Evolutionary conservation across 2,113 vertebrate genomes (phyloP).

Genomic region (Semicossyphus pulcher): DNA sequence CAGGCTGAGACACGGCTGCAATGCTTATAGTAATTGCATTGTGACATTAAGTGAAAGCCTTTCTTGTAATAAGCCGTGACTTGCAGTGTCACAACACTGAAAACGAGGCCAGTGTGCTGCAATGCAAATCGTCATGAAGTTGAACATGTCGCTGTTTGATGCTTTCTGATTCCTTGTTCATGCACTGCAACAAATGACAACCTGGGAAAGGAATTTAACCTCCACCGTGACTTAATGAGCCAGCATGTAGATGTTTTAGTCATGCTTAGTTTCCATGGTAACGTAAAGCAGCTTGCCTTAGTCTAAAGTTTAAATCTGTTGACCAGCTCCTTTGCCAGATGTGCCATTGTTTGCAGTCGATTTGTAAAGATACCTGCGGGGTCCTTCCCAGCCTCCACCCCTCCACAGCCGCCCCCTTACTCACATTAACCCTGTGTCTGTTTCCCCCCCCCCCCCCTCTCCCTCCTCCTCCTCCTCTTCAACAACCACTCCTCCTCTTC

Average conservation of each 20-base stretch:
- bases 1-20: no score
- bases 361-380: slow-evolving; percentile 35
- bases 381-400: slow-evolving; percentile 39
- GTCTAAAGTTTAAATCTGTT: no score
- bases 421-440: slow-evolving; percentile 92
- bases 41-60: no score
- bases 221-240: background rate
- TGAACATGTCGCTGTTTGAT: slow-evolving; percentile 40
- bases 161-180: slow-evolving; percentile 49
- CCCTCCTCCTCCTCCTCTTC: slow-evolving; percentile 86
- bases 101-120: no score
- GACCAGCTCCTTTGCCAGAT: slow-evolving; percentile 43
- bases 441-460: slow-evolving; percentile 86
- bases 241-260: background rate
- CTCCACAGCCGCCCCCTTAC: slow-evolving; percentile 78
- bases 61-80: no score
- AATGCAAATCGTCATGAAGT: background rate
- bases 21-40: no score
- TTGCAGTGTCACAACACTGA: background rate
- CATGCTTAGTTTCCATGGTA: background rate
- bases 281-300: no score
- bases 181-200: slow-evolving; percentile 54
- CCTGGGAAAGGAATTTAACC: slow-evolving; percentile 41
- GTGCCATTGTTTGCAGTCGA: slow-evolving; percentile 53
- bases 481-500: slow-evolving; percentile 84